A percentile compares a stretch with the other conserved stretches of the same genome.
Conservation (phyloP, 1,140 invertebrate species). For the Helicoverpa zea region DNA sequence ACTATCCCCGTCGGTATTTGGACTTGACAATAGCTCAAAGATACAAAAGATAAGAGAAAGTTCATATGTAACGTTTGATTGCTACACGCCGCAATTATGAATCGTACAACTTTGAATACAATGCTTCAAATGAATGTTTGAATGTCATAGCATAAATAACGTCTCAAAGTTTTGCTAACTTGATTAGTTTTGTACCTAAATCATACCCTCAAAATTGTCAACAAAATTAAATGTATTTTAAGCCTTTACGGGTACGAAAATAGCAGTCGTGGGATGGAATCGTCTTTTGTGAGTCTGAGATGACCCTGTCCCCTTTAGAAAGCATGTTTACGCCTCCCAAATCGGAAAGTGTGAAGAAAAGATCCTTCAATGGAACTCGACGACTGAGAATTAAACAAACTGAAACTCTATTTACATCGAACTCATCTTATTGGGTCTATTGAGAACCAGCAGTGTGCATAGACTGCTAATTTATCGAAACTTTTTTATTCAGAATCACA, state of each 20-base stretch:
- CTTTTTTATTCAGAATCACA: conserved; percentile 8
- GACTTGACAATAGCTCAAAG: conserved; percentile 33
- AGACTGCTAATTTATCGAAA: conserved; percentile 19
- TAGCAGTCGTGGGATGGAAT: neutral
- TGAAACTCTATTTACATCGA: conserved; percentile 36
- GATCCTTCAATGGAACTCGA: conserved; percentile 25
- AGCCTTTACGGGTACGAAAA: neutral
- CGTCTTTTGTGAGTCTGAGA: conserved; percentile 11
- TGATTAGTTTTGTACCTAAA: neutral
- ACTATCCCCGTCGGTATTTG: conserved; percentile 26
- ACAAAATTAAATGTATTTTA: conserved; percentile 4
- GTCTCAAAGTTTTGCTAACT: conserved; percentile 8
- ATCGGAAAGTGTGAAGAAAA: conserved; percentile 33
- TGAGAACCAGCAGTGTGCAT: conserved; percentile 29
- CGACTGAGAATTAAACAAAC: conserved; percentile 30
- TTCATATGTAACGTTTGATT: conserved; percentile 40
- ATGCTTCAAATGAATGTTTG: conserved; percentile 15
- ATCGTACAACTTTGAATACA: conserved; percentile 24
- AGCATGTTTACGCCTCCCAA: conserved; percentile 27
- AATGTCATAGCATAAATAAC: conserved; percentile 27
- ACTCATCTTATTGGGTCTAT: conserved; percentile 33
- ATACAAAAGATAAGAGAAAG: conserved; percentile 41
- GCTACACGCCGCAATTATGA: conserved; percentile 11
- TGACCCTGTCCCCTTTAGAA: conserved; percentile 26
- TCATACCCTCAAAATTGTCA: neutral